Percentiles rank a stretch among this genome's conserved stretches.
Conservation (phyloP, 2,888 invertebrate genomes). For the Entomobrya multifasciata region DNA sequence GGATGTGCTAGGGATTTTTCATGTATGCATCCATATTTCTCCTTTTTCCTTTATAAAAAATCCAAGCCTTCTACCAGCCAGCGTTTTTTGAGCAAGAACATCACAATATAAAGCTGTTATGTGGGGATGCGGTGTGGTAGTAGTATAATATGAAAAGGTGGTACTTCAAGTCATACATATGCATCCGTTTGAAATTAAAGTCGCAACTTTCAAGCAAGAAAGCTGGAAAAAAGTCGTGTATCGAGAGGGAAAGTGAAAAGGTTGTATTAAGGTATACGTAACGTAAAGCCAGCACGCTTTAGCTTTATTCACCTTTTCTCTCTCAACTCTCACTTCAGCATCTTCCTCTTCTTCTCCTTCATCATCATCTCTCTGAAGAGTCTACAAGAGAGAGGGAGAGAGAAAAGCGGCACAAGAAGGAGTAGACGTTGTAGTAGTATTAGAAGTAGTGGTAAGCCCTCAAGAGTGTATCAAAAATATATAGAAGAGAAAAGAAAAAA, state of each 20-base stretch:
- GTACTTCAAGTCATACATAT: constrained; percentile 69
- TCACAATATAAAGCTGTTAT: no score
- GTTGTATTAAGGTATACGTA: no score
- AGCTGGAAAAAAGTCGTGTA: no score
- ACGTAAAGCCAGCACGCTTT: no score
- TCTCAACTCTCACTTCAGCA: no score
- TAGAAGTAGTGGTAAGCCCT: constrained; percentile 71
- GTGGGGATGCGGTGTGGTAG: no score
- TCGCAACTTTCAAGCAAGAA: no score
- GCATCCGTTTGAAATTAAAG: constrained; percentile 73
- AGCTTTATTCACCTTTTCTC: constrained; percentile 69
- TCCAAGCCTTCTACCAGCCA: background rate
- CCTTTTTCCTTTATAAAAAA: constrained; percentile 15
- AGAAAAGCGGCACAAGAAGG: constrained; percentile 40
- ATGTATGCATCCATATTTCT: constrained; percentile 50
- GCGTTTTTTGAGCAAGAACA: no score
- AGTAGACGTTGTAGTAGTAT: no score
- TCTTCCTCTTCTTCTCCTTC: no score
- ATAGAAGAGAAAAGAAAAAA: constrained; percentile 51
- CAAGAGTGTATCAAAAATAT: constrained; percentile 69
- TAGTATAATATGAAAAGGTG: constrained; percentile 43
- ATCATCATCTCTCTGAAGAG: constrained; percentile 36
- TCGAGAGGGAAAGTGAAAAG: constrained; percentile 6
- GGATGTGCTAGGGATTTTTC: constrained; percentile 31
- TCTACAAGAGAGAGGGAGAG: constrained; percentile 38